Conservation (phyloP, 2,888 invertebrate genomes). For the Dyspetes luteomarginatus region DNA sequence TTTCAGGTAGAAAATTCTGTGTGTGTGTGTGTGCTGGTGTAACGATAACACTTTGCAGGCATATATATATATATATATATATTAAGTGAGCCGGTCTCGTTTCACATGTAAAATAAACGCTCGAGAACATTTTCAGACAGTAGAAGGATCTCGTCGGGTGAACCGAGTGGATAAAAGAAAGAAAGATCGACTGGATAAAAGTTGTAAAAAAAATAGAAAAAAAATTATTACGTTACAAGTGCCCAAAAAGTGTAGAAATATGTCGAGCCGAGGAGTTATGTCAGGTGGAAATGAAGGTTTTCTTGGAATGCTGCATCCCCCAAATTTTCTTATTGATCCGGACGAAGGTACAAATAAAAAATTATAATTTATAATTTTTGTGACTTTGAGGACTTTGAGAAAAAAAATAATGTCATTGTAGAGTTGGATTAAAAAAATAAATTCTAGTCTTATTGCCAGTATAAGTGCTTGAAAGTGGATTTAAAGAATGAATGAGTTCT, state of each 20-base stretch:
- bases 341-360: conserved; percentile 81
- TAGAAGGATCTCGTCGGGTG: not conserved
- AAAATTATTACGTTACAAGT: conserved; percentile 22
- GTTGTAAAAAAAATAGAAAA: no score
- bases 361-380: no score
- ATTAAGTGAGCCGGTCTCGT: conserved; percentile 13
- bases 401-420: no score
- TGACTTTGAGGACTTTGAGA: no score
- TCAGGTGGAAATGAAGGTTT: conserved; percentile 73
- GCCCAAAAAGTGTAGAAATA: conserved; percentile 60
- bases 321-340: conserved; percentile 77
- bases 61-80: not conserved
- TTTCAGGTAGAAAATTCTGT: not conserved
- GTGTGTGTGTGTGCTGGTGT: not conserved
- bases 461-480: no score
- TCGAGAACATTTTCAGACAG: conserved; percentile 24
- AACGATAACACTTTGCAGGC: conserved; percentile 21
- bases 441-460: no score
- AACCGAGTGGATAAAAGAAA: no score
- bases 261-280: conserved; percentile 81
- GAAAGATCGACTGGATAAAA: no score
- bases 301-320: conserved; percentile 71
- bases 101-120: conserved; percentile 26
- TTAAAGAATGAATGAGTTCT: no score
- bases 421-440: no score